Evolutionary conservation across 2,113 vertebrate species (phyloP).

Genomic region (Pleuronectes platessa): DNA sequence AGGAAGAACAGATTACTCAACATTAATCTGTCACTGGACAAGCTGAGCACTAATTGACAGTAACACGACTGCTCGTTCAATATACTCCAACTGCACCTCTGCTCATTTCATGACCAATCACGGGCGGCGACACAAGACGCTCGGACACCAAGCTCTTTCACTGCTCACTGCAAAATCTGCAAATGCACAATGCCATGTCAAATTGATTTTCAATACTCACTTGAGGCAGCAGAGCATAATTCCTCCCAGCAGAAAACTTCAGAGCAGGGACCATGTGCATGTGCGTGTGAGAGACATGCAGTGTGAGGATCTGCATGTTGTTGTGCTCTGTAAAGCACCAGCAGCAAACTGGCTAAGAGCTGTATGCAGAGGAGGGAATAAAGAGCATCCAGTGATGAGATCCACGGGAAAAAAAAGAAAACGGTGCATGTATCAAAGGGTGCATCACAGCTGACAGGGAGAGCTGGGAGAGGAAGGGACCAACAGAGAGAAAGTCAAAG

Average conservation of each 20-base stretch:
- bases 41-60: neutral
- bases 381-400: conserved; percentile 69
- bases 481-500: conserved; percentile 49
- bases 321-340: conserved; percentile 50
- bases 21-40: neutral
- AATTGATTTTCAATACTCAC: conserved; percentile 62
- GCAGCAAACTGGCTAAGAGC: conserved; percentile 62
- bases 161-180: neutral
- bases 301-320: conserved; percentile 38
- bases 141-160: conserved; percentile 18
- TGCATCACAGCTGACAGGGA: conserved; percentile 55
- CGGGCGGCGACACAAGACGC: neutral
- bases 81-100: neutral
- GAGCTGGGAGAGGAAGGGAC: conserved; percentile 44
- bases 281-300: conserved; percentile 24
- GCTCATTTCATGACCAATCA: conserved; percentile 8
- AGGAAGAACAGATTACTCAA: conserved; percentile 15
- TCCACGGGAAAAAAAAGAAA: conserved; percentile 21
- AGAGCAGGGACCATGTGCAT: conserved; percentile 27
- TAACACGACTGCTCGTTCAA: neutral
- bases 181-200: neutral
- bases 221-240: conserved; percentile 78
- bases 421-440: conserved; percentile 58
- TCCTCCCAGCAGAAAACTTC: conserved; percentile 49
- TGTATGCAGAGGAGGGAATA: conserved; percentile 73